Percentiles rank a stretch among this genome's conserved stretches.
phyloP scores from a whole-genome alignment of 92 coral and sea anemone species.

The Palythoa grandis region DNA sequence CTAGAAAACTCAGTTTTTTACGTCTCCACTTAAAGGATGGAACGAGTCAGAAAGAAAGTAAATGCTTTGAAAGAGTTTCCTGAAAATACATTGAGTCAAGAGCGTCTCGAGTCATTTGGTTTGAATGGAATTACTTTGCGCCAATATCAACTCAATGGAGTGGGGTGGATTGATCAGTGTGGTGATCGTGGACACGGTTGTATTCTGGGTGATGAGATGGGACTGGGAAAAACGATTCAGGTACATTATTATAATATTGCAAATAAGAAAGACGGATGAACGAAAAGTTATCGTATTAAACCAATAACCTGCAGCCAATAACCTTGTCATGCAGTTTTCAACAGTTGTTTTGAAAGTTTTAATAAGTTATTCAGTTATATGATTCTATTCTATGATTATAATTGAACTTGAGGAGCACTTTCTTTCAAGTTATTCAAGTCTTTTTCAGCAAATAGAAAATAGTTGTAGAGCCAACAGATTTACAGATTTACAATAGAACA shows the following conservation, averaged over 20 bases:
- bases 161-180: constrained; percentile 68
- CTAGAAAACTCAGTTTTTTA: background rate
- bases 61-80: constrained; percentile 34
- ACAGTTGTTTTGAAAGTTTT: too few relatives aligned
- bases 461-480: too few relatives aligned
- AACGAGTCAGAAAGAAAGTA: constrained; percentile 46
- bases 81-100: constrained; percentile 52
- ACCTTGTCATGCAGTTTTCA: too few relatives aligned
- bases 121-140: constrained; percentile 71
- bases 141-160: constrained; percentile 84
- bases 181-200: constrained; percentile 68
- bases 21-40: constrained; percentile 38
- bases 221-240: constrained; percentile 95
- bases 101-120: constrained; percentile 70
- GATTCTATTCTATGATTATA: too few relatives aligned
- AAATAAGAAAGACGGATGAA: background rate
- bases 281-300: background rate
- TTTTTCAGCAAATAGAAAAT: too few relatives aligned
- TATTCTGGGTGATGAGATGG: constrained; percentile 96
- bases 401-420: too few relatives aligned
- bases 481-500: too few relatives aligned
- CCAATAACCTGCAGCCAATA: too few relatives aligned
- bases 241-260: constrained; percentile 32
- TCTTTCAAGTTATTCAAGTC: too few relatives aligned
- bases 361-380: too few relatives aligned